Evolutionary conservation across 2,797 vertebrate species (phyloP), one percentile per base, ranked within the genome.

Genomic region (Pseudopleuronectes americanus): DNA sequence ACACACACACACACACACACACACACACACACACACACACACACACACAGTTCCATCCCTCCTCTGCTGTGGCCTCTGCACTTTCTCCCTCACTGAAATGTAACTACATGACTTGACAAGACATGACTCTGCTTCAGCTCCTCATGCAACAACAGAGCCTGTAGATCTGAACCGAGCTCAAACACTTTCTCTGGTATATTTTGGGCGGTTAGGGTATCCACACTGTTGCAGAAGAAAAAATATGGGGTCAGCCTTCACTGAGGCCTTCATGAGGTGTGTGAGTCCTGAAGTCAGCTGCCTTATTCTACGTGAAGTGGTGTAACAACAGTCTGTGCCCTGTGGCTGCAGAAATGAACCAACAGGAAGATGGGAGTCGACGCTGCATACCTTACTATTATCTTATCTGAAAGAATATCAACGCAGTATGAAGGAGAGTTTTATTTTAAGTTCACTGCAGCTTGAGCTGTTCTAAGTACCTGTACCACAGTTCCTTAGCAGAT

Each of bases 341-440:
- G 79, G 79, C 79, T 67, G 76, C 28, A 66, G 41, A 66, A 81
- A 79, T 58, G 14, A 64, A 51, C 64, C 36, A 58, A 61, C 64
- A 66, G 13, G 53, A 47, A 62, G 26, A 49, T 1, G 8, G 10
- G 41, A 41, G 33, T 51, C 43, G 19, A 19, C 5, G 13, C 14
- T 53, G 49, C 2, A 26, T 7, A 26, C 6, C 26, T 6, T 26
- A 6, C 6, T 26, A 26, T 26, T 24, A 24, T 24, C 24, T 24
- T 10, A 38, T 38, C 38, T 13, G 12, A 41, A 41, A 41, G 14
- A 41, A 41, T 10, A 16, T 4, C 10, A 1, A 6, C 4, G 16
- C 33, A n/a, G 52, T 16, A 28, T 19, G 52, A 54, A n/a, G 12
- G 53, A 55, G 24, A 6, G 17, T 33, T 16, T 26, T 26, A 14